phyloP scores from a whole-genome alignment of 2,113 vertebrate species.

The Pangasianodon gigas region DNA sequence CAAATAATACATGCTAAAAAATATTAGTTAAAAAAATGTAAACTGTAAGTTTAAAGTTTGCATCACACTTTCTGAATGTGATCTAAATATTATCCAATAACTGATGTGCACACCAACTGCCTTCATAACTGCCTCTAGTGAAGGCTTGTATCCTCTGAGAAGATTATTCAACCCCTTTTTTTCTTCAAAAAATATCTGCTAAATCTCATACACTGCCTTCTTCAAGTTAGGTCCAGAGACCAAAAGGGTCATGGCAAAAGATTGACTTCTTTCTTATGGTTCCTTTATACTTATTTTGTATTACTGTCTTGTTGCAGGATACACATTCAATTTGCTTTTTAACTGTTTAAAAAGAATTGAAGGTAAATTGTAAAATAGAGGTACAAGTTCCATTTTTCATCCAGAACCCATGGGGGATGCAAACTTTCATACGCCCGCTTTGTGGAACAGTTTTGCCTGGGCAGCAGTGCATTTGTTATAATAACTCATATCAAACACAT shows the following conservation, averaged over 20 bases:
- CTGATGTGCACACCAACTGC: background rate
- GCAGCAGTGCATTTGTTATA: background rate
- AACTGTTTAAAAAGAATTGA: background rate
- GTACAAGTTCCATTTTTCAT: background rate
- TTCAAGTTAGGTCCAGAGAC: background rate
- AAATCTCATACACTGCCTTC: background rate
- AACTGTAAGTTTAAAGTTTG: background rate
- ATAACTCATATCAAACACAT: conserved; percentile 19
- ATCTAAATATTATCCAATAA: background rate
- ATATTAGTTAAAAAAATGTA: background rate
- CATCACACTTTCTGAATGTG: background rate
- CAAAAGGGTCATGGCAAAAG: background rate
- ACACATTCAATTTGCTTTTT: background rate
- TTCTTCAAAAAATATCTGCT: background rate
- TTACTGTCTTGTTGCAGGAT: too few species aligned
- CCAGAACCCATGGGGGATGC: background rate
- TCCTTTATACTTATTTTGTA: background rate
- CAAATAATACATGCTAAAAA: background rate
- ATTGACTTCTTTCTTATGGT: background rate
- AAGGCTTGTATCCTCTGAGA: background rate
- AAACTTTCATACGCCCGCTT: background rate
- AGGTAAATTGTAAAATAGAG: background rate
- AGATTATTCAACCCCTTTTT: background rate
- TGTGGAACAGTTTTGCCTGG: background rate
- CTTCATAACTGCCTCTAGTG: too few species aligned